Percentiles rank a stretch among this genome's conserved stretches.
phyloP scores from a whole-genome alignment of 2,797 vertebrate species.

The Heterohyrax brucei region DNA sequence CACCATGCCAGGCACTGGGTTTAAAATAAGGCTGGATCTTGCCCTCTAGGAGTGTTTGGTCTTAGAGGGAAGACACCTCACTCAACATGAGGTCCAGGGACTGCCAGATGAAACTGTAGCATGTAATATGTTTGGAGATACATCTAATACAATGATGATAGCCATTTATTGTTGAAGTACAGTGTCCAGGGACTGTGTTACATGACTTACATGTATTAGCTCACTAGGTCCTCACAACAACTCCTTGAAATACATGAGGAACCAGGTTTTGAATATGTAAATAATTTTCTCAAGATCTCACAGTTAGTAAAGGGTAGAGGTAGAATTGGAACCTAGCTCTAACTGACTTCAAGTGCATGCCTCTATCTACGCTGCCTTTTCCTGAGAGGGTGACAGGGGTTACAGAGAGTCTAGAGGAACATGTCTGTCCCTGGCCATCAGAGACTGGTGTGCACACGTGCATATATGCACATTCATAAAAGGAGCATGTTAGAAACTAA shows the following conservation, averaged over 20 bases:
- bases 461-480: background rate
- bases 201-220: background rate
- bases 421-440: background rate
- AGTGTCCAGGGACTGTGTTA: background rate
- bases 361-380: background rate
- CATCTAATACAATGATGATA: background rate
- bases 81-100: background rate
- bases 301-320: conserved; percentile 2
- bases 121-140: background rate
- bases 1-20: background rate
- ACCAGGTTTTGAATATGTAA: conserved; percentile 21
- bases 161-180: background rate
- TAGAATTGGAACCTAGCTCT: conserved; percentile 7
- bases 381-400: background rate
- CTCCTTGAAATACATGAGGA: conserved; percentile 31
- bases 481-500: background rate
- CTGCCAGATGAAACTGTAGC: background rate
- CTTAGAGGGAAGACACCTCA: background rate
- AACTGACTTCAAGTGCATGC: background rate
- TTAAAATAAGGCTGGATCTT: conserved; percentile 8
- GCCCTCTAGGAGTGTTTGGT: conserved; percentile 4
- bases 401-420: conserved; percentile 24
- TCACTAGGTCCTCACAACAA: conserved; percentile 1
- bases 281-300: conserved; percentile 12
- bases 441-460: background rate